Conservation (phyloP, 2,113 vertebrate genomes). For the Acanthisitta chloris region DNA sequence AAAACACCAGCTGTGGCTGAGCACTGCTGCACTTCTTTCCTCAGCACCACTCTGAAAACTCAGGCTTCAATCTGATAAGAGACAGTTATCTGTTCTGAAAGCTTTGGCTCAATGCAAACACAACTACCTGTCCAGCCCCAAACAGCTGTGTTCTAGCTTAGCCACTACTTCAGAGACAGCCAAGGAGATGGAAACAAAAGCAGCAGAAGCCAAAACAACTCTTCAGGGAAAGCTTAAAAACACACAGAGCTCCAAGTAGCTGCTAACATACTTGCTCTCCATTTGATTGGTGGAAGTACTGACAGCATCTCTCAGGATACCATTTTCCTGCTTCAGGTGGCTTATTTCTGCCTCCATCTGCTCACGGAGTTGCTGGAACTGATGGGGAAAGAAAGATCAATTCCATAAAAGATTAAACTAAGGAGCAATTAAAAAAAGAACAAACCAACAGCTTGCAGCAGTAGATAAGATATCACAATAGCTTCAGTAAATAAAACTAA, state of each 20-base stretch:
- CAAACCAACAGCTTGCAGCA: not conserved
- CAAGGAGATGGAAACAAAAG: not conserved
- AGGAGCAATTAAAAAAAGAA: not conserved
- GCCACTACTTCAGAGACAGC: not conserved
- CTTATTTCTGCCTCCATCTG: conserved; percentile 92
- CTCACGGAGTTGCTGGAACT: conserved; percentile 93
- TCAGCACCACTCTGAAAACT: not conserved
- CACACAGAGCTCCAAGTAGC: not conserved
- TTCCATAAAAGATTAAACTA: not conserved
- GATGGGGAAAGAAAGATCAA: not conserved
- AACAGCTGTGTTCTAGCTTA: not conserved
- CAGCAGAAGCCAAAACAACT: not conserved
- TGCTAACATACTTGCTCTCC: conserved; percentile 92
- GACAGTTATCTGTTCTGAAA: not conserved
- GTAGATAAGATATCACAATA: not conserved
- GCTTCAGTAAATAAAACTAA: not conserved
- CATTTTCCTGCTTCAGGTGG: conserved; percentile 94
- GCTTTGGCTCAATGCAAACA: not conserved
- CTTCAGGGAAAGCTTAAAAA: not conserved
- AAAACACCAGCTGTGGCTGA: not conserved
- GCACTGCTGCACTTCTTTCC: not conserved
- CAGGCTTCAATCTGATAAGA: not conserved
- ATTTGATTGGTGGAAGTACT: conserved; percentile 95
- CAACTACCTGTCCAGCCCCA: not conserved
- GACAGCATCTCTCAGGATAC: conserved; percentile 95